Base-by-base conservation (phyloP, 2,888 invertebrate species). In the Ischnura elegans region DNA sequence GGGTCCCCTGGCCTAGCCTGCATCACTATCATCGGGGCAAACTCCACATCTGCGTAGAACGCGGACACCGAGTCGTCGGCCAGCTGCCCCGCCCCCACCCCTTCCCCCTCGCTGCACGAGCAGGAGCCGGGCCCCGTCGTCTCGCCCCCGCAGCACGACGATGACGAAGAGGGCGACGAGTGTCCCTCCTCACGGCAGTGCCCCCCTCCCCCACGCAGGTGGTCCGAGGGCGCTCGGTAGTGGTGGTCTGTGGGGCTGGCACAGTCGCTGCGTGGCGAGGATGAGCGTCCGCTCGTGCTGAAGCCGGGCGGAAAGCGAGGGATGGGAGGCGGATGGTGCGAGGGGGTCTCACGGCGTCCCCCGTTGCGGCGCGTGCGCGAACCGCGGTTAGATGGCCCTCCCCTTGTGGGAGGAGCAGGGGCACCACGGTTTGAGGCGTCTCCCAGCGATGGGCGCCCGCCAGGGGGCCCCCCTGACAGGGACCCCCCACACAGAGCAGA, bases 11-110 rank as follows among this genome's bases (percentile, higher is more conserved):
- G 90, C 61, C 90, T 55, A 66, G 90, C 61, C 16, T 76, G 76
- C 90, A 90, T 90, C 36, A 90, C 90, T 66, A 90, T 90, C 90
- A 90, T 90, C 42, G 90, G 90, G 45, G 90, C 90, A 61, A 90
- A 90, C 43, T 90, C 90, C 21, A 90, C 90, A 66, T 90, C 90
- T 45, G 90, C 90, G n/a, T 90, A 90, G 43, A 90, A 90, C 43
- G 90, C 90, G 66, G 90, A 90, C 61, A 90, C 90, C 25, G 90
- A 90, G 61, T 90, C 90, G 4, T 90, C 90, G 43, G 55, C 61
- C 1, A 90, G 90, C 43, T 55, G 90, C n/a, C 90, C 90, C 1
- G 76, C 76, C 43, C 90, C 90, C 0, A 90, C 90, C 0, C 90
- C 90, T 43, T 90, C 90, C 3, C 90, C 90, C 25, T 90, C 90